These are phyloP conservation scores for Bradypus variegatus DNA, from an alignment of 2,797 vertebrate genomes.

Conservation along the genomic window DNA sequence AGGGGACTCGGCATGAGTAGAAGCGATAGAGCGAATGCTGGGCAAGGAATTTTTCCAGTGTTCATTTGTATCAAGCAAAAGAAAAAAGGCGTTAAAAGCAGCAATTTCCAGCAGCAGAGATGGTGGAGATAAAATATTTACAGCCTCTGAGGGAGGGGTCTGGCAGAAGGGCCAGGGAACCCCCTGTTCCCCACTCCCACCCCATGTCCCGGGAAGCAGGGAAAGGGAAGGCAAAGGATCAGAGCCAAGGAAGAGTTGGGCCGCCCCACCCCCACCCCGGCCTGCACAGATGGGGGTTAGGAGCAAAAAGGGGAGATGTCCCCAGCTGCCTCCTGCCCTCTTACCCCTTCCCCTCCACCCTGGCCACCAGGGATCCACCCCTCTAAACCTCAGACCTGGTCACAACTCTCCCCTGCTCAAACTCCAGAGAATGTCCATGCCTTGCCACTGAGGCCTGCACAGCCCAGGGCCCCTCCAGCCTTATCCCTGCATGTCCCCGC, in stretches of 20 bases:
- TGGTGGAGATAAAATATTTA: conserved; percentile 65
- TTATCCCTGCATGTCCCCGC: neutral
- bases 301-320: too few relatives aligned
- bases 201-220: neutral
- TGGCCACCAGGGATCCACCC: neutral
- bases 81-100: conserved; percentile 53
- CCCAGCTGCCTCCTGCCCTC: fast-evolving
- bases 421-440: neutral
- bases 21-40: conserved; percentile 43
- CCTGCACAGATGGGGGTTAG: fast-evolving
- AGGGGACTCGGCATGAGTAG: conserved; percentile 61
- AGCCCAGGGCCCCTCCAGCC: neutral
- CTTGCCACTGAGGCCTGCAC: neutral
- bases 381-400: neutral
- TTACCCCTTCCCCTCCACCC: neutral
- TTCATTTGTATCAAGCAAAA: conserved; percentile 49
- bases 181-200: neutral
- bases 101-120: conserved; percentile 56
- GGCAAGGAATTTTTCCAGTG: conserved; percentile 38
- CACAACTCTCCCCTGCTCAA: neutral
- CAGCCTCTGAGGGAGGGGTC: conserved; percentile 32
- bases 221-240: neutral
- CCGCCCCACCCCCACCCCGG: neutral
- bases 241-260: neutral
- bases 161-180: neutral